phyloP scores from a whole-genome alignment of 2,113 vertebrate genomes.

The Sander lucioperca region DNA sequence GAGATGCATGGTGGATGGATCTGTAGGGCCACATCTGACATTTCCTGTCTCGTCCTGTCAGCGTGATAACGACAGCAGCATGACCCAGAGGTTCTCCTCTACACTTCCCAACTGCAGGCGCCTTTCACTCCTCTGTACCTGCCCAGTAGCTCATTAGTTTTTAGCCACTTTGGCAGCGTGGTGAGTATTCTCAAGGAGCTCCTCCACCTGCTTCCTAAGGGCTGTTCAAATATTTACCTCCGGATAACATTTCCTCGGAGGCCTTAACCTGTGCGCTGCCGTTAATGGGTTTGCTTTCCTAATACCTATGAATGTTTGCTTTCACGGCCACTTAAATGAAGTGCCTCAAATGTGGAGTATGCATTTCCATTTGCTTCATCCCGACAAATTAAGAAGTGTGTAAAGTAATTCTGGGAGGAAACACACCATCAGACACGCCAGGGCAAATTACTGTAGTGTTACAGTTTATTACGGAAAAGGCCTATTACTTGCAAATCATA shows the following conservation, averaged over 20 bases:
- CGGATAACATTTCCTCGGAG: constrained; percentile 73
- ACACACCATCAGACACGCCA: constrained; percentile 29
- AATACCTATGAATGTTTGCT: constrained; percentile 76
- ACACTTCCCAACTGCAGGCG: background rate
- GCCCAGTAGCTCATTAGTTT: constrained; percentile 35
- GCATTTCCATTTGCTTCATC: constrained; percentile 58
- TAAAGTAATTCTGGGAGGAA: constrained; percentile 53
- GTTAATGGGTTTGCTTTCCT: constrained; percentile 79
- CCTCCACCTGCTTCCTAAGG: constrained; percentile 68
- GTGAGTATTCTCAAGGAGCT: constrained; percentile 43
- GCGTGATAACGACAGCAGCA: background rate
- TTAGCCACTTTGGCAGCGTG: constrained; percentile 59
- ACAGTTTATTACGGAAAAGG: constrained; percentile 63
- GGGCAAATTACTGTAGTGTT: constrained; percentile 45
- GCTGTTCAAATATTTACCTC: constrained; percentile 84
- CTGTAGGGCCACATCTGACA: background rate
- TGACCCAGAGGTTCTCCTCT: background rate
- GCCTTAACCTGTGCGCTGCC: constrained; percentile 52
- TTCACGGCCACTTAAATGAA: constrained; percentile 69
- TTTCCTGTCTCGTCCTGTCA: background rate
- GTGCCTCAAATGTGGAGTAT: constrained; percentile 52
- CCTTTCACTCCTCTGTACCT: constrained; percentile 18
- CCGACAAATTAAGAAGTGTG: constrained; percentile 74
- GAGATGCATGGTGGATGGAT: background rate
- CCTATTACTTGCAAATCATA: constrained; percentile 42